These are phyloP conservation scores for Tribolium castaneum DNA, from an alignment of 1,140 invertebrate species.

Conservation along the genomic window DNA sequence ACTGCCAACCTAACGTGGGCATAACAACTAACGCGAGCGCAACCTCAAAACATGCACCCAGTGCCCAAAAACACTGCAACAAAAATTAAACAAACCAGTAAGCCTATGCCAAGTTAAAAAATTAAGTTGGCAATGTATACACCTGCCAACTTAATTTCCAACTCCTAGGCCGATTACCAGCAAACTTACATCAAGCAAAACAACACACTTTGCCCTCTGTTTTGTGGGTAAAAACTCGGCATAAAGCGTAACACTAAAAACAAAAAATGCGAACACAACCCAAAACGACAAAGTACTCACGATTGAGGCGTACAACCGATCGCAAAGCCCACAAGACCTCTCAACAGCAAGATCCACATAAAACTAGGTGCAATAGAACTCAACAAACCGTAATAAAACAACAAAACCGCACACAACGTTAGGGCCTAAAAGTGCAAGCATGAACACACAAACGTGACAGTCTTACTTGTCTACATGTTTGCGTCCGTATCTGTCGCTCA, in stretches of 20 bases:
- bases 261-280: constrained; percentile 39
- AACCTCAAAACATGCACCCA: constrained; percentile 93
- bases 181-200: constrained; percentile 88
- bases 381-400: constrained; percentile 92
- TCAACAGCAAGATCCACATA: constrained; percentile 88
- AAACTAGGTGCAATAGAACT: constrained; percentile 93
- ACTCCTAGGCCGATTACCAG: not conserved
- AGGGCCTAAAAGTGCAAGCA: constrained; percentile 74
- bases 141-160: too few relatives aligned
- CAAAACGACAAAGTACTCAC: constrained; percentile 73
- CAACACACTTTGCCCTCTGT: constrained; percentile 93
- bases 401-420: constrained; percentile 85
- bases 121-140: too few relatives aligned
- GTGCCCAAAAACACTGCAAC: constrained; percentile 92
- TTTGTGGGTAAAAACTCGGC: constrained; percentile 95
- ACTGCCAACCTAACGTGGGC: constrained; percentile 92
- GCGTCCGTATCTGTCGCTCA: constrained; percentile 94
- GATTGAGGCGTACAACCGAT: constrained; percentile 97
- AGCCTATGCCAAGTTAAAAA: too few relatives aligned
- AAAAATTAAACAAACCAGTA: constrained; percentile 42
- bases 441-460: constrained; percentile 4
- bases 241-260: constrained; percentile 90
- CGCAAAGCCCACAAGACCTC: constrained; percentile 94
- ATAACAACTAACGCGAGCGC: constrained; percentile 90
- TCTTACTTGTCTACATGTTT: constrained; percentile 74